phyloP scores from a whole-genome alignment of 2,113 vertebrate genomes.

The Australoheros scitulus region DNA sequence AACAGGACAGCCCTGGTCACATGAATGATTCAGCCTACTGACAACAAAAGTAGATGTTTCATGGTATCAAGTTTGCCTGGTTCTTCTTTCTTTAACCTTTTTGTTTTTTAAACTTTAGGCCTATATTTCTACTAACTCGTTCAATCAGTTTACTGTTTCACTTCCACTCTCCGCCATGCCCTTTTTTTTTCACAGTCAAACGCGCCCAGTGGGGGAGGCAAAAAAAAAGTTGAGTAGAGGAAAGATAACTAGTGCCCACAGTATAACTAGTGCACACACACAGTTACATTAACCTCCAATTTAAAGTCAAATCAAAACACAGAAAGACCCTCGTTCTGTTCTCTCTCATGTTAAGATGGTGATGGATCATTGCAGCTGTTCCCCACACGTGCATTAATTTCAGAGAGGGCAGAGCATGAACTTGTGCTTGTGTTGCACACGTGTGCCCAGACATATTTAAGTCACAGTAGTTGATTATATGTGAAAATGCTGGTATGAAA shows the following conservation, averaged over 20 bases:
- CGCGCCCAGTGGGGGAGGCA: background rate
- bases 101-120: background rate
- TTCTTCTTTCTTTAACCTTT: background rate
- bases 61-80: background rate
- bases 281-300: background rate
- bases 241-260: background rate
- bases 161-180: background rate
- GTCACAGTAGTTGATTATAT: background rate
- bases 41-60: background rate
- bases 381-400: background rate
- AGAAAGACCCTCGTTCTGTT: background rate
- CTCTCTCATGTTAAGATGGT: background rate
- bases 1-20: background rate
- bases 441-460: background rate
- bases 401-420: background rate
- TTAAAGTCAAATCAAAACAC: background rate
- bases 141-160: background rate
- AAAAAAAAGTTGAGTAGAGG: background rate
- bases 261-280: background rate
- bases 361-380: background rate
- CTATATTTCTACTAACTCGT: background rate
- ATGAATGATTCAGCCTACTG: background rate
- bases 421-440: background rate
- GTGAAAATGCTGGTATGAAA: background rate
- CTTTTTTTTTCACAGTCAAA: background rate